phyloP scores from a whole-genome alignment of 2,888 invertebrate species.

The Drosophila picticornis region DNA sequence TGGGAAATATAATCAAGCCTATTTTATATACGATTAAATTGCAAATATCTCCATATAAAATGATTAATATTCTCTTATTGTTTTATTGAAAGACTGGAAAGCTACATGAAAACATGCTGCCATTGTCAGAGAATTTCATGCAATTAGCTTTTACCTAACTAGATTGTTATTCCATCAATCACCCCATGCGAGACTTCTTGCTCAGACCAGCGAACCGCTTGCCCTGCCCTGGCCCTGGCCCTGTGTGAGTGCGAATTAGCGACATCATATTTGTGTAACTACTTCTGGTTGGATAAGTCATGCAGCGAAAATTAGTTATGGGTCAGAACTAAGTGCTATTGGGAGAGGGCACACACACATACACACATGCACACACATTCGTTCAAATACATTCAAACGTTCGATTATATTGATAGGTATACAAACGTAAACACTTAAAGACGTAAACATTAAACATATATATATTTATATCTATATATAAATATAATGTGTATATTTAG shows the following conservation, averaged over 20 bases:
- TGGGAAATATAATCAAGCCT: not conserved
- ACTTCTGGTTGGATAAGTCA: conserved; percentile 4
- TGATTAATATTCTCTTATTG: not conserved
- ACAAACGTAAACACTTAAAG: conserved; percentile 10
- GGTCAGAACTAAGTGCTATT: not conserved
- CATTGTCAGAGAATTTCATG: not conserved
- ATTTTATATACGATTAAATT: not conserved
- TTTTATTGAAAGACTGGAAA: not conserved
- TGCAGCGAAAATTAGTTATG: conserved; percentile 6
- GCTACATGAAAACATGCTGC: not conserved
- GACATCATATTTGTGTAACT: not conserved
- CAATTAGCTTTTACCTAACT: not conserved
- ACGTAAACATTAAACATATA: conserved; percentile 21
- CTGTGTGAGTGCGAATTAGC: conserved; percentile 6
- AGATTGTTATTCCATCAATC: not conserved
- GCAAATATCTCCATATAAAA: not conserved
- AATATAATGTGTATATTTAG: conserved; percentile 13
- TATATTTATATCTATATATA: conserved; percentile 7
- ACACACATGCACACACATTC: not conserved
- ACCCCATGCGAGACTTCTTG: not conserved
- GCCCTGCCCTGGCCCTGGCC: no score
- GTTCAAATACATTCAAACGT: conserved; percentile 2
- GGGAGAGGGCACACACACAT: conserved; percentile 4
- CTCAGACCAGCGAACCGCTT: not conserved
- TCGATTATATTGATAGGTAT: conserved; percentile 19